Evolutionary conservation across 2,888 invertebrate genomes (phyloP), one percentile per base, ranked within the genome.

Genomic region (Rhorus exstirpatorius): DNA sequence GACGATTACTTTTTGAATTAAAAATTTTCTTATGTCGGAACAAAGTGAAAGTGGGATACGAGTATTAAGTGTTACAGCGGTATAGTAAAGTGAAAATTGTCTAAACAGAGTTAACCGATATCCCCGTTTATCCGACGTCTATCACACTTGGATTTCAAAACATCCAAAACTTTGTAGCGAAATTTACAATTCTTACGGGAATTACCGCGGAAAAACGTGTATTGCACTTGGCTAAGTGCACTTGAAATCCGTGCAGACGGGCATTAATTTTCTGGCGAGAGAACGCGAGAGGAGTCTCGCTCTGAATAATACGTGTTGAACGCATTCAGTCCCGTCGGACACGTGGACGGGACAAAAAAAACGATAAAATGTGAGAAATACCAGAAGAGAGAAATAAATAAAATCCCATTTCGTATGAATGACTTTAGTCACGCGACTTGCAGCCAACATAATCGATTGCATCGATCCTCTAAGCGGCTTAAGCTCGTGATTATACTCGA

Each of bases 61-160:
- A 26, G 44, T 49, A 65, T 49, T 31, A 65, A 65, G 31, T 65
- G 14, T 31, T 24, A 17, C 31, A 41, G 53, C 63, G 10, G 65
- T 63, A 31, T n/a, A 68, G 51, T 10, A n/a, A 44, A 80, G 83
- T 88, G 87, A 84, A 86, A 88, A 51, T 53, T 77, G 79, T 86
- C 87, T 87, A 88, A 87, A 72, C 80, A 84, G 26, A 87, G 84
- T 85, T 88, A 83, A 86, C 82, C 85, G 85, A 89, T 83, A 85
- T 83, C 79, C 44, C 41, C 80, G 87, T 87, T 88, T 86, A 83
- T 58, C 60, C 46, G 63, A 81, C 83, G 81, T 85, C 84, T 71
- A 81, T 85, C 84, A 81, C 85, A 79, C 53, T 51, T 65, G 83
- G 82, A 82, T 70, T 85, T 86, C 83, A 85, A 86, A 86, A 83